Evolutionary conservation across 1,140 invertebrate genomes (phyloP).

Genomic region (Apocrypta bakeri): DNA sequence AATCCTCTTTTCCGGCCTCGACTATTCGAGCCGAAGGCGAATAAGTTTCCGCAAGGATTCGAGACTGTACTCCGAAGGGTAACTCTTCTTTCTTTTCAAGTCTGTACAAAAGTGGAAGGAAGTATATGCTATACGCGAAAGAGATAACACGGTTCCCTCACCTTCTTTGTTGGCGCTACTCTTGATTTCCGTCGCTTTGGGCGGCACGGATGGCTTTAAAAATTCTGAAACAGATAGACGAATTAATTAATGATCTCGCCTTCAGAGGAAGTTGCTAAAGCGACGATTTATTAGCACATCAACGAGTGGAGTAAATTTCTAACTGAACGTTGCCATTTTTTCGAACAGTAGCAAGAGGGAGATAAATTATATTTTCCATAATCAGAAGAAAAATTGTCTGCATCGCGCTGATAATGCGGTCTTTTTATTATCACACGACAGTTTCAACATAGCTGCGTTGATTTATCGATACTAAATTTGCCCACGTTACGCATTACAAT

Average conservation of each 20-base stretch:
- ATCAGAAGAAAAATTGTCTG: slow-evolving; percentile 15
- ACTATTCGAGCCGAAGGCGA: neutral
- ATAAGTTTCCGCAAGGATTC: neutral
- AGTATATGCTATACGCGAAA: neutral
- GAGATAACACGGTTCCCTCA: slow-evolving; percentile 66
- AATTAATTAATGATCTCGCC: slow-evolving; percentile 47
- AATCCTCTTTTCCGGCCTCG: slow-evolving; percentile 1
- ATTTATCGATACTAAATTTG: slow-evolving; percentile 34
- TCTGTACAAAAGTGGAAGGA: neutral
- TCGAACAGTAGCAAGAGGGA: neutral
- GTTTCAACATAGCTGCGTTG: neutral
- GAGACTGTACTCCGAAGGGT: neutral
- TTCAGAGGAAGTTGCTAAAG: neutral
- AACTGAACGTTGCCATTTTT: slow-evolving; percentile 4
- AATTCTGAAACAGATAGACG: slow-evolving; percentile 76
- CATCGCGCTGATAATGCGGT: slow-evolving; percentile 7
- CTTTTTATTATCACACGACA: neutral
- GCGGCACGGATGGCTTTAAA: slow-evolving; percentile 79
- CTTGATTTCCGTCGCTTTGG: slow-evolving; percentile 80
- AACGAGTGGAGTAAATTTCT: slow-evolving; percentile 12
- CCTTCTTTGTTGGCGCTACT: slow-evolving; percentile 80
- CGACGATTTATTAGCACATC: slow-evolving; percentile 11
- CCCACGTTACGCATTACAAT: too few relatives aligned
- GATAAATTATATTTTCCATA: neutral
- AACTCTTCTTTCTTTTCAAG: neutral